These are phyloP conservation scores for Parascotia fuliginaria DNA, from an alignment of 2,888 invertebrate genomes.

Conservation along the genomic window DNA sequence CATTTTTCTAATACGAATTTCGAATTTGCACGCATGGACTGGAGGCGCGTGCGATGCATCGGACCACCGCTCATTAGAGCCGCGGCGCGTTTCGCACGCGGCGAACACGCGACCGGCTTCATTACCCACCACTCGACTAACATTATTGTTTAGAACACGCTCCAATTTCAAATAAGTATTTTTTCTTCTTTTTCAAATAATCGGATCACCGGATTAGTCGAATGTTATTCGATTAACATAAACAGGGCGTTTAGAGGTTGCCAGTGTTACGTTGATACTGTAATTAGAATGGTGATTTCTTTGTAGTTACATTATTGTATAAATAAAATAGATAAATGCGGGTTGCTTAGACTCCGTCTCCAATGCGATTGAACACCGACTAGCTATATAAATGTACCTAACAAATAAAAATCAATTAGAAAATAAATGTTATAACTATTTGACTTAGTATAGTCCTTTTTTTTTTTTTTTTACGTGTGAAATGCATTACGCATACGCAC, in stretches of 20 bases:
- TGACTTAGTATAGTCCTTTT: no score
- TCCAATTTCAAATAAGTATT: constrained; percentile 62
- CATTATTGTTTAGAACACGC: constrained; percentile 82
- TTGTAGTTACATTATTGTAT: background rate
- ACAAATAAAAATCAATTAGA: no score
- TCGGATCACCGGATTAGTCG: constrained; percentile 71
- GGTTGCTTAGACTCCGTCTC: no score
- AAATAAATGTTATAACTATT: no score
- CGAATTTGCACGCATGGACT: constrained; percentile 43
- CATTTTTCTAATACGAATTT: constrained; percentile 30
- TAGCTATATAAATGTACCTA: no score
- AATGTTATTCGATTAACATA: constrained; percentile 77
- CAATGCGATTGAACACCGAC: no score
- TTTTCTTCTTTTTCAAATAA: constrained; percentile 59
- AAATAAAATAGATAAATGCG: no score
- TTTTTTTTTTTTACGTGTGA: no score
- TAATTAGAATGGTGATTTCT: constrained; percentile 6
- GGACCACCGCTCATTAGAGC: constrained; percentile 50
- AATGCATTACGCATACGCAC: no score
- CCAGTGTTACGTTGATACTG: constrained; percentile 38
- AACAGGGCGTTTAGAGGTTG: constrained; percentile 70
- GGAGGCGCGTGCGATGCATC: constrained; percentile 29
- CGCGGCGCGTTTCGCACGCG: constrained; percentile 49
- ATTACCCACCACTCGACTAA: constrained; percentile 71
- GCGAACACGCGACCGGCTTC: constrained; percentile 70